Evolutionary conservation across 1,140 invertebrate species (phyloP), one percentile per base, ranked within the genome.

Genomic region (Nebria ingens): DNA sequence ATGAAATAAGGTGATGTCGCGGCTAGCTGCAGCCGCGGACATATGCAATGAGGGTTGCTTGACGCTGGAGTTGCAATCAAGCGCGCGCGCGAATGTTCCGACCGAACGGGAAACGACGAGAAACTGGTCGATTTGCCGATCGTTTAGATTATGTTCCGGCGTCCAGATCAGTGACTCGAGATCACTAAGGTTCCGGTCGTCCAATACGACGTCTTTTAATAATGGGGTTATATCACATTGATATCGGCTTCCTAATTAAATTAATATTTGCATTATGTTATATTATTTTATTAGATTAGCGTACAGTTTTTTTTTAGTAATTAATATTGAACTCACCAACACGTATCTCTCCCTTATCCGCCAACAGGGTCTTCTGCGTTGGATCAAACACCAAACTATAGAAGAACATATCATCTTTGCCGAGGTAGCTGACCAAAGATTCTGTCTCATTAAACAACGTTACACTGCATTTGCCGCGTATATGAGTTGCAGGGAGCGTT

Each of bases 321-420:
- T 23, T 17, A 22, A 40, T 34, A 52, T 42, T 54, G 34, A 29
- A 34, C 9, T 25, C 53, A 54, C 40, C 40, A 29, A 53, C 78
- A 70, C 78, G 78, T 67, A 84, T 83, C 79, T 96, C 93, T 68
- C 94, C 94, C 80, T 97, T 96, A 76, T 99, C 97, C 62, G 96
- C 96, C 67, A 98, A 81, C 66, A 99, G 80, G 65, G 97, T 99
- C 76, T 97, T 97, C 76, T 98, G 93, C 73, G 91, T 85, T 58
- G 96, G 96, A 80, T 99, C 97, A 76, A 97, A 99, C 59, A 99
- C 97, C 71, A 99, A 80, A 70, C 96, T 98, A 77, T 99, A 99
- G 75, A 98, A 99, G 82, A 99, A 99, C 69, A 91, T 89, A 75
- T 99, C 95, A 81, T 98, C 95, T 80, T 93, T 94, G 76, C 93